Base-by-base conservation (phyloP, 2,113 vertebrate species). In the Archilochus colubris region DNA sequence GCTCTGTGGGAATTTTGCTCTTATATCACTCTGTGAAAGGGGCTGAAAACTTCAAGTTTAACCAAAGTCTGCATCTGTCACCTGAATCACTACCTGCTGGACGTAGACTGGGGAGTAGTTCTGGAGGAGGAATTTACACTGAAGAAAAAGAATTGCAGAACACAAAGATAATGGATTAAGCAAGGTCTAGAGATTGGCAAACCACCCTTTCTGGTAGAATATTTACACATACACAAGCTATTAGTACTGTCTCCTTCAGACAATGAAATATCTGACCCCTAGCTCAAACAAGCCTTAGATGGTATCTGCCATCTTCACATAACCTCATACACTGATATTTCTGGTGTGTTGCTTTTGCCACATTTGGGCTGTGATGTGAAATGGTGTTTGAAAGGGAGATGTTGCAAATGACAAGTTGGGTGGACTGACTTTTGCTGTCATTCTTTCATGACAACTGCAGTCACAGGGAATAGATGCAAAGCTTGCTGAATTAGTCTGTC, bases 261-360 rank as follows among this genome's bases (percentile, higher is more conserved):
- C 1, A 30, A 50, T 0, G 4, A 67, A 70, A 59, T 24, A 48
- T 6, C 63, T 0, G 0, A 63, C 22, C 8, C 20, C 6, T 23
- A 38, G 25, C 0, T 24, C 44, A 85, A 48, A 17, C 22, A 73
- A 85, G 36, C 31, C 28, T 86, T 63, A 51, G 24, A 11, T 54
- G 23, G 31, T 43, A 86, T 48, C 66, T 66, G 48, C 53, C 43
- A 51, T 27, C 55, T 46, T 58, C 50, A n/a, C 12, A 7, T 68
- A 23, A 9, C 11, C 23, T 74, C 3, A 4, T 9, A 14, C 1
- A 48, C 1, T 3, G 40, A 27, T 67, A 64, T 48, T 82, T 17
- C 59, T 89, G 66, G 48, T 36, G 40, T 40, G 24, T 21, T 61
- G 7, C 12, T 73, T 46, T 55, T 78, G 21, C 16, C 63, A 24